Base-by-base conservation (phyloP, 2,113 vertebrate species). In the Odontophorus gujanensis region DNA sequence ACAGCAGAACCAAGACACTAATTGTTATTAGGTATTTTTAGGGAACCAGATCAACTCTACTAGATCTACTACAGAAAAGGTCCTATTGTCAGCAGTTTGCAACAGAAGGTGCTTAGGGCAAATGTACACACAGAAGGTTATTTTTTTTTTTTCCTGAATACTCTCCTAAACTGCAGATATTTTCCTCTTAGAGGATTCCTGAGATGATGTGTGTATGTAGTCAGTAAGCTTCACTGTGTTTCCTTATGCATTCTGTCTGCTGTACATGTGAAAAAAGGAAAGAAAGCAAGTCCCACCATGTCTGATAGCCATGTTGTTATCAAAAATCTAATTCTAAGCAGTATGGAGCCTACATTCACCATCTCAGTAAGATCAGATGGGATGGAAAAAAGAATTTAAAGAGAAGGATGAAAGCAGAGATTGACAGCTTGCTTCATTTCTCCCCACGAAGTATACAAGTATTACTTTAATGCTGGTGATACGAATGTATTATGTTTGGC, bases 371-470 rank as follows among this genome's bases (percentile, higher is more conserved):
- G 28, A 63, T 55, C 42, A 84, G 17, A 42, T 36, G n/a, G 9
- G 18, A 51, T 21, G 7, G 14, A 15, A 91, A 1, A 1, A 78
- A 81, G 17, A 75, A 65, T 72, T 78, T 75, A 38, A 38, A 6
- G 21, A 79, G 20, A 2, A 13, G 4, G 2, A 22, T n/a, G 45
- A 50, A 59, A 50, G 42, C 1, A 69, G 22, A 40, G 50, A 58
- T 3, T 0, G 0, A 62, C 4, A 74, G 4, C 1, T 85, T 40
- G 74, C 6, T 11, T 72, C 59, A 77, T 65, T 3, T 9, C 8
- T 92, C 9, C 26, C 15, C 6, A 57, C 4, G 8, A 6, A 43
- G 25, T 32, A 22, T 47, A 63, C 38, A 68, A 61, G 32, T 43
- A 61, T 25, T 18, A 72, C 6, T 68, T 74, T 68, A 59, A 22